Conservation (phyloP, 2,797 vertebrate species). For the Limosa lapponica region DNA sequence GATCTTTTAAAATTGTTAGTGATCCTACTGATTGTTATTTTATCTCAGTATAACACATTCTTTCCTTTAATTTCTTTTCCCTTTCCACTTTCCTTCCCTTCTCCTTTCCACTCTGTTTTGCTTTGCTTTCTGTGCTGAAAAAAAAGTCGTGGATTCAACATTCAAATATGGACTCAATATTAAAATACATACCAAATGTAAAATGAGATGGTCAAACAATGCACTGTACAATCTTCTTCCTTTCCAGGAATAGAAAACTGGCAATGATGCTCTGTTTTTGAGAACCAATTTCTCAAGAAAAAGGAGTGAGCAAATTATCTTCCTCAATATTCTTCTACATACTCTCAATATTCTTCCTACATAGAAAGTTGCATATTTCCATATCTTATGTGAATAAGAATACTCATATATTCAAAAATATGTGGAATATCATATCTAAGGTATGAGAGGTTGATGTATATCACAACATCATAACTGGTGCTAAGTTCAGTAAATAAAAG, state of each 20-base stretch:
- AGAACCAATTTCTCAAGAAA: not conserved
- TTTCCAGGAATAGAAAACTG: not conserved
- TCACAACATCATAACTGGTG: not conserved
- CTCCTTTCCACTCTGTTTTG: fast-evolving
- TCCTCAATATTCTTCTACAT: not conserved
- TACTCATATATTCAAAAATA: not conserved
- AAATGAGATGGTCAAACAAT: not conserved
- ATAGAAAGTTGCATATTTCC: not conserved
- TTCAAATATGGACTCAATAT: not conserved
- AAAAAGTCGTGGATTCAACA: fast-evolving
- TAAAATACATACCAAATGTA: not conserved
- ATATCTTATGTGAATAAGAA: not conserved
- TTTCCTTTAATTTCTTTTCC: not conserved
- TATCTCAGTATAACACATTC: not conserved
- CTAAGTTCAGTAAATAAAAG: not conserved
- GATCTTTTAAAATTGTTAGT: not conserved
- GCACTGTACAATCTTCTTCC: not conserved
- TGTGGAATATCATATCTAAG: not conserved
- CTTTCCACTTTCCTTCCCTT: not conserved
- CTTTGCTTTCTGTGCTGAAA: not conserved
- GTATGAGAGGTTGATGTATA: not conserved
- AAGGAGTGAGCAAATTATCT: not conserved
- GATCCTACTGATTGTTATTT: not conserved
- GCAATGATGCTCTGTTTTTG: not conserved
- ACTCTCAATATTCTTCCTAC: not conserved